These are phyloP conservation scores for Oncorhynchus nerka DNA, from an alignment of 2,113 vertebrate species.

Conservation along the genomic window DNA sequence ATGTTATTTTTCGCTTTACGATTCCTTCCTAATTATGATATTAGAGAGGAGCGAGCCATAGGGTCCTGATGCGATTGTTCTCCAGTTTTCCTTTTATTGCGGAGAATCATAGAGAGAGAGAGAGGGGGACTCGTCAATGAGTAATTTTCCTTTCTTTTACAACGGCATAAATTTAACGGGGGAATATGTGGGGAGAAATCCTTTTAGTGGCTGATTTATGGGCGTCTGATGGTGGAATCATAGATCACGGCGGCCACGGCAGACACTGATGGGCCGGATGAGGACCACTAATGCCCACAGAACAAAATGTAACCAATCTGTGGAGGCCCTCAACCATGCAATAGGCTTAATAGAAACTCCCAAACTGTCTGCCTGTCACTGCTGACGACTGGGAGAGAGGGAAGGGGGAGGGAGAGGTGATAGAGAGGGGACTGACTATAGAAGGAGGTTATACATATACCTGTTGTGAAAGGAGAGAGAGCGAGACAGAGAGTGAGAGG, in stretches of 20 bases:
- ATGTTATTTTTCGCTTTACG: constrained; percentile 22
- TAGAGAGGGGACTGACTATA: no score
- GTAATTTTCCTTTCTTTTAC: constrained; percentile 79
- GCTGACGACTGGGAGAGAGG: constrained; percentile 22
- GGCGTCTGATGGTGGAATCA: constrained; percentile 78
- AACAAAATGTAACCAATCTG: constrained; percentile 86
- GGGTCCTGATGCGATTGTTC: constrained; percentile 28
- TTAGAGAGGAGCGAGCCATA: constrained; percentile 12
- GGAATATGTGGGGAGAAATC: constrained; percentile 75
- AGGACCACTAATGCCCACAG: constrained; percentile 77
- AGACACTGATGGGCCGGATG: constrained; percentile 78
- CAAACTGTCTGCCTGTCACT: constrained; percentile 77
- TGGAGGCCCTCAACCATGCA: constrained; percentile 81
- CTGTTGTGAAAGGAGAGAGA: constrained; percentile 53
- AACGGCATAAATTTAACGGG: constrained; percentile 79
- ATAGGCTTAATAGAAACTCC: constrained; percentile 81
- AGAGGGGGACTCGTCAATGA: constrained; percentile 63
- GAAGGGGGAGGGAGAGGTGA: constrained; percentile 17
- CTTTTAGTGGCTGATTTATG: constrained; percentile 84
- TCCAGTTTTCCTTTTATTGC: constrained; percentile 23
- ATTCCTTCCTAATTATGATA: constrained; percentile 21
- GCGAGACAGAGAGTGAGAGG: no score
- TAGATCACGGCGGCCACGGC: constrained; percentile 77
- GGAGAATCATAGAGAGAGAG: neutral
- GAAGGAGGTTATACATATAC: constrained; percentile 69